phyloP scores from a whole-genome alignment of 2,113 vertebrate species.

The Jacana jacana region DNA sequence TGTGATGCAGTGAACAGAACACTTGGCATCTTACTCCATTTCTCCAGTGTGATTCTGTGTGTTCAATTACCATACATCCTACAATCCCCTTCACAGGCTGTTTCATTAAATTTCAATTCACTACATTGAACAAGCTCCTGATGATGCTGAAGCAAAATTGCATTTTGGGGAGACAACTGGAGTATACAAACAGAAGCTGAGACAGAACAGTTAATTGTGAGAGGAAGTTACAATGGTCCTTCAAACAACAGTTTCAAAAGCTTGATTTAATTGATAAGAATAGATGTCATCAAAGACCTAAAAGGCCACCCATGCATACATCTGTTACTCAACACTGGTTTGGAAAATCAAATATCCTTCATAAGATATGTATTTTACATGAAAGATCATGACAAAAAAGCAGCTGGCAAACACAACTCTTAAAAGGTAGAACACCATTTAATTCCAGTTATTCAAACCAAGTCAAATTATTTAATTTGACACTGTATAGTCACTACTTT shows the following conservation, averaged over 20 bases:
- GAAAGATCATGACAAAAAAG: neutral
- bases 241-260: neutral
- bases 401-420: neutral
- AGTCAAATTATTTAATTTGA: neutral
- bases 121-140: neutral
- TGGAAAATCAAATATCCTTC: neutral
- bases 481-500: neutral
- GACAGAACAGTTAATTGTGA: neutral
- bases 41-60: neutral
- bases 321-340: neutral
- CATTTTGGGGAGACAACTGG: neutral
- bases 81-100: neutral
- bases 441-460: neutral
- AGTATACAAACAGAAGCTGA: fast-evolving
- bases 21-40: neutral
- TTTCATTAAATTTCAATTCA: neutral
- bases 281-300: neutral
- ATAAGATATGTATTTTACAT: neutral
- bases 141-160: neutral
- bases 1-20: neutral
- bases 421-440: neutral
- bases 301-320: neutral
- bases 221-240: neutral
- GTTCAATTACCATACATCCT: neutral
- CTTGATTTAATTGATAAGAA: neutral